Conservation (phyloP, 2,888 invertebrate species). For the Drosophila tanythrix region DNA sequence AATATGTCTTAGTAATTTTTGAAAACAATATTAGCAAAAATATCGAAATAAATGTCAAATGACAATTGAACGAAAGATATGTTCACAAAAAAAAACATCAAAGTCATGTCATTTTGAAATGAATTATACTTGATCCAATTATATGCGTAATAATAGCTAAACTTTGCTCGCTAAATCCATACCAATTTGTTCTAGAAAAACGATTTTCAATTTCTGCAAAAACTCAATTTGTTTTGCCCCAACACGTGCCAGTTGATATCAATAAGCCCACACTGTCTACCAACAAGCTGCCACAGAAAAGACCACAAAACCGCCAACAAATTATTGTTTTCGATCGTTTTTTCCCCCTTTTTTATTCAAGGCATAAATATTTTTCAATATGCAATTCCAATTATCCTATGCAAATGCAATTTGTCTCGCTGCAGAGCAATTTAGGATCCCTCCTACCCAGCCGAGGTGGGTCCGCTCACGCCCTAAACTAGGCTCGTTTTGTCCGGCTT, state of each 20-base stretch:
- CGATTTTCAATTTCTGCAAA: slow-evolving; percentile 18
- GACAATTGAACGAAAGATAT: slow-evolving; percentile 17
- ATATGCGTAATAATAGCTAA: slow-evolving; percentile 5
- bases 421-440: slow-evolving; percentile 67
- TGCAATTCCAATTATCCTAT: slow-evolving; percentile 77
- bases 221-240: slow-evolving; percentile 16
- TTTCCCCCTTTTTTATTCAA: slow-evolving; percentile 7
- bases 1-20: background rate
- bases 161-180: background rate
- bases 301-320: slow-evolving; percentile 61
- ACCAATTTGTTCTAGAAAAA: slow-evolving; percentile 11
- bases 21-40: background rate
- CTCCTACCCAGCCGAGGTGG: background rate
- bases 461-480: slow-evolving; percentile 33
- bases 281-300: slow-evolving; percentile 21
- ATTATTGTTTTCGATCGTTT: slow-evolving; percentile 68
- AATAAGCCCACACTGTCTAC: slow-evolving; percentile 41
- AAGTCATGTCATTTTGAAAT: background rate
- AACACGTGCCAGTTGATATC: slow-evolving; percentile 27
- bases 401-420: slow-evolving; percentile 78
- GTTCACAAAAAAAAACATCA: background rate
- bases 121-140: background rate
- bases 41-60: slow-evolving; percentile 12
- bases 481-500: slow-evolving; percentile 36
- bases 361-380: slow-evolving; percentile 70